Percentiles rank a stretch among this genome's conserved stretches.
Evolutionary conservation across 2,113 vertebrate genomes (phyloP).

Genomic region (Hystrix cristata): DNA sequence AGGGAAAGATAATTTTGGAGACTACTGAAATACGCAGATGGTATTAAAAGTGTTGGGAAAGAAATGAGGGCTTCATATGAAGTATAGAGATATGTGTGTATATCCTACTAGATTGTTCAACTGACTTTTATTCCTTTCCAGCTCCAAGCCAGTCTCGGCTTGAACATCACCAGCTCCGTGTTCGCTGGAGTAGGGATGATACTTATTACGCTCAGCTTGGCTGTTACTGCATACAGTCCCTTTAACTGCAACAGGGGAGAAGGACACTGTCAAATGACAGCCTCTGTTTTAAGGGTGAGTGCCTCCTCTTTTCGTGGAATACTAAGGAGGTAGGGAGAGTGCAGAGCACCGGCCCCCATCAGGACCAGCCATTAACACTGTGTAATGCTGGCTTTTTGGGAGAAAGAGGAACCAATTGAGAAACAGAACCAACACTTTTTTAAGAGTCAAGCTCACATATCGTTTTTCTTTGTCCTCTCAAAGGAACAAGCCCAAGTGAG

Average conservation of each 20-base stretch:
- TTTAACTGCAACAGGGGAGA: fast-evolving
- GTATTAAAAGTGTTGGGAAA: not conserved
- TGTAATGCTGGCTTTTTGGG: not conserved
- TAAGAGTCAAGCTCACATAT: not conserved
- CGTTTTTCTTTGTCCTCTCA: not conserved
- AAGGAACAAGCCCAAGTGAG: not conserved
- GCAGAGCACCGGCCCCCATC: not conserved
- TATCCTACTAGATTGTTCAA: not conserved
- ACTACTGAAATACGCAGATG: not conserved
- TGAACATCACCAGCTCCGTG: constrained; percentile 66
- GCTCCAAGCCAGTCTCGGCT: constrained; percentile 64
- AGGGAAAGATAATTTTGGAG: not conserved
- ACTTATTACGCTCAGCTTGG: fast-evolving
- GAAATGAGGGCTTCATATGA: not conserved
- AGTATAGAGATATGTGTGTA: not conserved
- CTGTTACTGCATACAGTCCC: fast-evolving
- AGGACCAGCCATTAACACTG: not conserved
- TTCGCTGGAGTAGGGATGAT: not conserved
- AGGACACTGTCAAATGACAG: fast-evolving
- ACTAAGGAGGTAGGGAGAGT: not conserved
- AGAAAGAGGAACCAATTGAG: not conserved
- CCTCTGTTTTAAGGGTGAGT: constrained; percentile 1
- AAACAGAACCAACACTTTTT: not conserved
- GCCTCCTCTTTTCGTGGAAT: not conserved
- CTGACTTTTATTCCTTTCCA: constrained; percentile 4